Percentiles rank a stretch among this genome's conserved stretches.
Conservation (phyloP, 2,797 vertebrate species). For the Erithacus rubecula region DNA sequence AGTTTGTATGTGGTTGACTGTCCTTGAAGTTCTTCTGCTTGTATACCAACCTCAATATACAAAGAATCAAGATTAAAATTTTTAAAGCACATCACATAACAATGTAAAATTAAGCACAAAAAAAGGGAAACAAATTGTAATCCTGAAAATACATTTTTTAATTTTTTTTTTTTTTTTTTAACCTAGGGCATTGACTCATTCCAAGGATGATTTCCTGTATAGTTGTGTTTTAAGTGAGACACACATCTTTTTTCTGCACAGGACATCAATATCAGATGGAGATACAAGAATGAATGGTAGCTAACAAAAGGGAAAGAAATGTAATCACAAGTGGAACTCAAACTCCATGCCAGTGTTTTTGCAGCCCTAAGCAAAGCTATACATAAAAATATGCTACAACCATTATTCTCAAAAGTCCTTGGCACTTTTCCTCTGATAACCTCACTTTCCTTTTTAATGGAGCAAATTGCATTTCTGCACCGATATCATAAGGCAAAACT, state of each 20-base stretch:
- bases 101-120: conserved; percentile 64
- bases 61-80: conserved; percentile 58
- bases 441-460: not conserved
- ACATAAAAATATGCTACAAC: conserved; percentile 60
- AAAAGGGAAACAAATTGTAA: conserved; percentile 26
- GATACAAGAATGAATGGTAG: conserved; percentile 24
- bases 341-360: conserved; percentile 52
- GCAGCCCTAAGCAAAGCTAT: conserved; percentile 66
- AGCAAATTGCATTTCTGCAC: conserved; percentile 64
- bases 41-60: conserved; percentile 53
- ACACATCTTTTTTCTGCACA: conserved; percentile 47
- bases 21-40: conserved; percentile 44
- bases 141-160: conserved; percentile 33
- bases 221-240: conserved; percentile 32
- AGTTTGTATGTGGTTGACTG: conserved; percentile 24
- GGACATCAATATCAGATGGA: conserved; percentile 45
- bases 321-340: conserved; percentile 39
- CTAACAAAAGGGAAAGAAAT: conserved; percentile 31
- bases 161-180: conserved; percentile 10
- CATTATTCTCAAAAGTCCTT: conserved; percentile 50
- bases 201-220: conserved; percentile 44
- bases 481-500: conserved; percentile 57
- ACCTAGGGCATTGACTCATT: conserved; percentile 39
- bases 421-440: conserved; percentile 44
- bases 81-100: conserved; percentile 58